Base-by-base conservation (phyloP, 2,888 invertebrate genomes). In the Apoda limacodes region DNA sequence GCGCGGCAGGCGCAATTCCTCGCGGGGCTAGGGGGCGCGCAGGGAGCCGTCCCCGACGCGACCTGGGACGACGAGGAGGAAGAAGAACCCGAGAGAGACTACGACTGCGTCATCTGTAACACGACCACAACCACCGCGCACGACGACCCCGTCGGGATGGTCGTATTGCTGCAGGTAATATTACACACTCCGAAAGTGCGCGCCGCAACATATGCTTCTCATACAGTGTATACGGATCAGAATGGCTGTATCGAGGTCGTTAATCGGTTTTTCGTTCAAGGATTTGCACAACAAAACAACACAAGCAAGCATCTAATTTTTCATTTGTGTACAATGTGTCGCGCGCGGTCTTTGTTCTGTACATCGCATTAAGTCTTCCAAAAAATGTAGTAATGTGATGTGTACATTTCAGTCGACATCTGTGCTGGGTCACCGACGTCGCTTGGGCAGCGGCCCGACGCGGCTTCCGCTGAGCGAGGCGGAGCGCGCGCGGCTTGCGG, bases 71-170 rank as follows among this genome's bases (percentile, higher is more conserved):
- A 36, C 28, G 40, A 29, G 36, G 48, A 72, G 48, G 83, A 84
- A 43, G 83, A 83, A 50, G 85, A 85, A 21, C 54, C 50, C 9
- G 84, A 86, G 45, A 83, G 84, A 46, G 92, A 93, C 65, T 96
- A 95, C 71, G 93, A 95, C 69, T 98, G 98, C 78, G 95, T 94
- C 40, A 98, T 98, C 50, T 98, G 98, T 70, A 94, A 92, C 76
- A 92, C 93, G 60, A 92, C 92, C 37, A 88, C 92, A 19, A 88
- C 93, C 11, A 92, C 93, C 55, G 90, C 90, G 0, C 88, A 90
- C 42, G 86, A 90, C 9, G 72, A 78, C 43, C 78, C 75, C 32
- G 89, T 98, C 64, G 96, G 96, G 0, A 82, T 96, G 24, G 94
- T 95, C 3, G 93, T 94, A 27, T 81, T 97, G 31, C 86, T 96